phyloP scores from a whole-genome alignment of 2,113 vertebrate species.

The Oreocharis arfaki region DNA sequence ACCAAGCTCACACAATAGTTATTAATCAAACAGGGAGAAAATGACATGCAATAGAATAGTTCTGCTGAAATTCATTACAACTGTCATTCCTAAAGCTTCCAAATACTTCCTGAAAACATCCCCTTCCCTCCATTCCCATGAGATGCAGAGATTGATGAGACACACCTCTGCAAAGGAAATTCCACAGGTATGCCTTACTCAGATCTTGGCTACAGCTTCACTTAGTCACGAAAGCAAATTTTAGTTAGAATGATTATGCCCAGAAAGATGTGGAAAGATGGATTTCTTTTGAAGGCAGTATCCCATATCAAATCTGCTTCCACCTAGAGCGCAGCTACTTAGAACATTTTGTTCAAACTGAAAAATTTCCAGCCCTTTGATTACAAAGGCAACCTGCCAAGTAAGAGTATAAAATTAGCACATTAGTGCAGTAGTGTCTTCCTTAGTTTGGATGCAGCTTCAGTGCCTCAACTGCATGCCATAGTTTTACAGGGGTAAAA shows the following conservation, averaged over 20 bases:
- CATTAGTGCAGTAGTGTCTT: constrained; percentile 58
- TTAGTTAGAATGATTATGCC: background rate
- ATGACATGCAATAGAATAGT: background rate
- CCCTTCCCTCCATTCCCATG: background rate
- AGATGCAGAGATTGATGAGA: background rate
- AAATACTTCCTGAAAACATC: constrained; percentile 3
- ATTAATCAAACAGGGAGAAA: background rate
- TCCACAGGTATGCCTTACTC: background rate
- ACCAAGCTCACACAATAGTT: background rate
- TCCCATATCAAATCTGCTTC: constrained; percentile 32
- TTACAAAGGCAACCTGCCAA: constrained; percentile 65
- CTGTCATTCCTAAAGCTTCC: background rate
- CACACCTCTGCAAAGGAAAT: background rate
- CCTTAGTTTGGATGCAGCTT: constrained; percentile 39
- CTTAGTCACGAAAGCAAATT: background rate
- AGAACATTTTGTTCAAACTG: constrained; percentile 66
- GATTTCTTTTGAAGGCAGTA: constrained; percentile 36
- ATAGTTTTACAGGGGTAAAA: background rate
- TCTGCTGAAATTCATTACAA: background rate
- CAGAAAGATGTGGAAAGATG: background rate
- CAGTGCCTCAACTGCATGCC: background rate
- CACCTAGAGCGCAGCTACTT: constrained; percentile 48
- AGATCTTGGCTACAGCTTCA: background rate
- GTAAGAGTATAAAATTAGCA: constrained; percentile 59
- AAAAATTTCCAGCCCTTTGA: constrained; percentile 64